Conservation (phyloP, 2,888 invertebrate genomes). For the Macroteleia sp. region DNA sequence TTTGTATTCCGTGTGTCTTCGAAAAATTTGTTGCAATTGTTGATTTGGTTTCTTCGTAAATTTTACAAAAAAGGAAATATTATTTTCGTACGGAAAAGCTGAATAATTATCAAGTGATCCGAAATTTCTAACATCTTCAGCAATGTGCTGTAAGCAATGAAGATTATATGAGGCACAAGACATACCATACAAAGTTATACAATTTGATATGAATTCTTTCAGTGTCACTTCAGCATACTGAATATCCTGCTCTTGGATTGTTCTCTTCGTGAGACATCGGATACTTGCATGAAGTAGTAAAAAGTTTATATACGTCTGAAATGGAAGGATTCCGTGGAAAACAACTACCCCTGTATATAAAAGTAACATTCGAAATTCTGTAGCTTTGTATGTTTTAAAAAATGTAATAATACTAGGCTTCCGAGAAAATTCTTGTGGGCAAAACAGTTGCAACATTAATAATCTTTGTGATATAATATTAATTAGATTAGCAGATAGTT, state of each 20-base stretch:
- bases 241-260: neutral
- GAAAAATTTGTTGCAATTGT: slow-evolving; percentile 8
- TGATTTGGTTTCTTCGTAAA: neutral
- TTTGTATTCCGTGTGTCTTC: neutral
- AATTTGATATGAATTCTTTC: too few relatives aligned
- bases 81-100: slow-evolving; percentile 11
- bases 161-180: neutral
- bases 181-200: too few relatives aligned
- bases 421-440: slow-evolving; percentile 40
- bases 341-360: slow-evolving; percentile 28
- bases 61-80: slow-evolving; percentile 3
- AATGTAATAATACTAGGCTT: slow-evolving; percentile 3
- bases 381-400: slow-evolving; percentile 36
- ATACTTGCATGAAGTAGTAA: slow-evolving; percentile 8
- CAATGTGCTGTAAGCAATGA: neutral
- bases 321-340: neutral
- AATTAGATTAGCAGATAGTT: too few relatives aligned
- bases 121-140: slow-evolving; percentile 6
- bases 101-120: slow-evolving; percentile 8
- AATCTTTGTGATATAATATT: too few relatives aligned
- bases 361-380: slow-evolving; percentile 23
- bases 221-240: neutral
- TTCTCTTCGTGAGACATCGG: neutral
- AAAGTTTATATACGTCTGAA: neutral
- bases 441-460: too few relatives aligned